A percentile compares a stretch with the other conserved stretches of the same genome.
Evolutionary conservation across 2,888 invertebrate genomes (phyloP).

Genomic region (Clunio marinus): DNA sequence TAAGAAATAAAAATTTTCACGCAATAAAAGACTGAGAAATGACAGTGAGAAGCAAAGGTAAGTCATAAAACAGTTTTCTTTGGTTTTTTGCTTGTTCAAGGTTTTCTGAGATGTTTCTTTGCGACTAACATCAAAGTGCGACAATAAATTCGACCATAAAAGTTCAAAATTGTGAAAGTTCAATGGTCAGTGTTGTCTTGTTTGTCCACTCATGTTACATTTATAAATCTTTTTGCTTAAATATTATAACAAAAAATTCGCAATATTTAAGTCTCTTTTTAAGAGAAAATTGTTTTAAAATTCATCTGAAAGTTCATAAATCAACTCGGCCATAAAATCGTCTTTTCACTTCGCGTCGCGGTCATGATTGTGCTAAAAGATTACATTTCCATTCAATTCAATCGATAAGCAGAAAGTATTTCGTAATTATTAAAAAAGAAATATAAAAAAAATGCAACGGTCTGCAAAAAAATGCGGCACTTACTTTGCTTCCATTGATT

Average conservation of each 20-base stretch:
- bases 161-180: constrained; percentile 6
- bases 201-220: constrained; percentile 1
- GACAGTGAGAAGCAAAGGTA: too few relatives aligned
- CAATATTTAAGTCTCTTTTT: neutral
- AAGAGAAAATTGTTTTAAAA: neutral
- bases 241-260: neutral
- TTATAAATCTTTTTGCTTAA: too few relatives aligned
- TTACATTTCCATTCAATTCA: neutral
- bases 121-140: neutral
- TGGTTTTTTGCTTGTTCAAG: neutral
- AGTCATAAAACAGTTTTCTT: constrained; percentile 2
- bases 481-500: neutral
- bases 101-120: too few relatives aligned
- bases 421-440: neutral
- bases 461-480: neutral
- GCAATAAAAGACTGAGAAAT: neutral
- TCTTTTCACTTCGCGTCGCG: neutral
- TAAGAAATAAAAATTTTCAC: neutral
- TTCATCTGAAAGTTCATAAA: neutral
- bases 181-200: constrained; percentile 3
- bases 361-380: neutral
- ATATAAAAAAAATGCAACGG: neutral
- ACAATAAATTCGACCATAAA: neutral
- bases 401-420: neutral
- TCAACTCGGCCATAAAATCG: neutral